Evolutionary conservation across 1,140 invertebrate genomes (phyloP), one percentile per base, ranked within the genome.

Genomic region (Solenopsis invicta): DNA sequence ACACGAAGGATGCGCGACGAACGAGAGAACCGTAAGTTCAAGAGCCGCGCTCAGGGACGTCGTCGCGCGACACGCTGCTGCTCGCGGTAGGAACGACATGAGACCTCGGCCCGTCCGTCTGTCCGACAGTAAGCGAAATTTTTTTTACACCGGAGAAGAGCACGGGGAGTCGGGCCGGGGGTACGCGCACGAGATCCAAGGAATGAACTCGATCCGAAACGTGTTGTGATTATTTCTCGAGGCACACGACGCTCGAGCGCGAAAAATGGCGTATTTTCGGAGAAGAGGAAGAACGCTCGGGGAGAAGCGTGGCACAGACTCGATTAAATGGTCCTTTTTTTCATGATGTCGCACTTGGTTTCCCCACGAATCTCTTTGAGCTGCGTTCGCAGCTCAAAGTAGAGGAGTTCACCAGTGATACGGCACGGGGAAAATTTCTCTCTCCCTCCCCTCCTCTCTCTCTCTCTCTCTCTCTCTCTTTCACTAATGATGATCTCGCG

Each of bases 31-130:
- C 61, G 24, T 86, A 95, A 95, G 95, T 95, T 95, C 94, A 95
- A 95, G 95, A 95, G 94, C 94, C 94, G 92, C 91, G 91, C 88
- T 95, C 94, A 95, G 94, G 94, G 94, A 94, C 94, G 88, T 92
- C 76, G 80, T 88, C 87, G 88, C 89, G 89, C 91, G 88, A 91
- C 90, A 89, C 89, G 82, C 29, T 29, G 29, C 29, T 29, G 29
- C 89, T 45, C 62, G 71, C 76, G 54, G 90, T 91, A 92, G 50
- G 21, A 86, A 88, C 88, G 91, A 88, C 92, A 92, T 86, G 81
- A 85, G 69, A 84, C 69, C 69, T 84, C 59, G 24, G 48, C 72
- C 72, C 56, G 56, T 85, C 61, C 45, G 66, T 85, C 64, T 52
- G 71, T 76, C 52, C 29, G 64, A 76, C 61, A 89, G 93, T 94